A percentile compares a stretch with the other conserved stretches of the same genome.
phyloP scores from a whole-genome alignment of 2,888 invertebrate genomes.

The Clepsis dumicolana region DNA sequence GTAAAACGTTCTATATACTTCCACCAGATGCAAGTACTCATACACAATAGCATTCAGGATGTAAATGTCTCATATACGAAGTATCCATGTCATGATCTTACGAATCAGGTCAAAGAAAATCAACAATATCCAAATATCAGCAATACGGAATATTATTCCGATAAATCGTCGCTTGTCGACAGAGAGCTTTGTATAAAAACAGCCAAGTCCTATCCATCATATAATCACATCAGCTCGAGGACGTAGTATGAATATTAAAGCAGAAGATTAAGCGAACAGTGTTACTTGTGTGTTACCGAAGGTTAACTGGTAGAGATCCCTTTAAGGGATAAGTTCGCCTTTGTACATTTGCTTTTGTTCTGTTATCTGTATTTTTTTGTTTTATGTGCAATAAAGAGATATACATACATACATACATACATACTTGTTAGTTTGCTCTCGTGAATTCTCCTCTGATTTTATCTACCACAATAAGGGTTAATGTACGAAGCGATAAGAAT shows the following conservation, averaged over 20 bases:
- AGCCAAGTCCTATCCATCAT: conserved; percentile 36
- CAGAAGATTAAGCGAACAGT: conserved; percentile 33
- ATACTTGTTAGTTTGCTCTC: conserved; percentile 8
- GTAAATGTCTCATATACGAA: conserved; percentile 4
- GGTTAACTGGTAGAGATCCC: too few species aligned
- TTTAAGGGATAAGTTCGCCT: too few species aligned
- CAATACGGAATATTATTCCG: conserved; percentile 31
- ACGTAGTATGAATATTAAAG: conserved; percentile 39
- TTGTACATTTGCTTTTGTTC: too few species aligned
- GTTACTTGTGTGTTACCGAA: too few species aligned
- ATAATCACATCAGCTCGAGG: conserved; percentile 22
- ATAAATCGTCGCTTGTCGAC: conserved; percentile 32
- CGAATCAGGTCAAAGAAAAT: conserved; percentile 19
- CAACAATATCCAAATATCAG: conserved; percentile 28
- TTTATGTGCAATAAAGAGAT: too few species aligned
- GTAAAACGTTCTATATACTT: background rate
- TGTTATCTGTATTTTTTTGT: too few species aligned
- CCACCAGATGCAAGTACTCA: background rate
- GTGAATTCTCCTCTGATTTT: conserved; percentile 1
- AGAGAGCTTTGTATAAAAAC: conserved; percentile 27
- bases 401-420: too few species aligned
- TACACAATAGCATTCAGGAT: conserved; percentile 12
- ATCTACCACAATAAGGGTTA: conserved; percentile 12
- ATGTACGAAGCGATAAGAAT: background rate
- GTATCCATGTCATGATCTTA: conserved; percentile 3